Base-by-base conservation (phyloP, 2,113 vertebrate species). In the Nesogale talazaci region DNA sequence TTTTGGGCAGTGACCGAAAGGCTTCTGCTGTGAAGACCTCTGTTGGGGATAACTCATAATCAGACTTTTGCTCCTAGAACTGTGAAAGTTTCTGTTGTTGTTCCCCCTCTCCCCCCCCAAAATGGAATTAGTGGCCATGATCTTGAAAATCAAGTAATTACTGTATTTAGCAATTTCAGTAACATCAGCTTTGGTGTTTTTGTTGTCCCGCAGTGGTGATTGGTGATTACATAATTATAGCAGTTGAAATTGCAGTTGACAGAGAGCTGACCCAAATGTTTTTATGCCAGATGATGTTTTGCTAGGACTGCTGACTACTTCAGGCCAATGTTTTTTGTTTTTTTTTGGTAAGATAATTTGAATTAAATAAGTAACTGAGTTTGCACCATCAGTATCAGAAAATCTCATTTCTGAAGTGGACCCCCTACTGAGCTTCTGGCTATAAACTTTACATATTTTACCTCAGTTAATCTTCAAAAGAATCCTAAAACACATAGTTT, bases 321-420 rank as follows among this genome's bases (percentile, higher is more conserved):
- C 92, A 90, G 65, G 77, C 40, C 20, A 95, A 82, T 61, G 74
- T 94, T 93, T 96, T 95, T 88, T 94, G 79, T 61, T 74, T 94
- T 93, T 96, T 95, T 88, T 94, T 5, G 5, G 31, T 93, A 92
- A 92, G 81, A 92, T 84, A 56, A 92, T 94, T 93, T 95, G 42
- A 95, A 95, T 95, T 94, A 96, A 96, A 81, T 92, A 91, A 93
- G 52, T 92, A 93, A 86, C 70, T 88, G 78, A 80, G 82, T 95
- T 90, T 89, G 14, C 38, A 77, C 27, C 42, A 82, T 90, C 46
- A 90, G 59, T 75, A 25, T 83, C 85, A 61, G 76, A 89, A 90
- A 95, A 93, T 75, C 19, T 46, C 57, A 56, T 78, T 91, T 89
- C 91, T 89, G 61, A 82, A 91, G n/a, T 77, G 5, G 3, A 81